These are phyloP conservation scores for Turdus rufiventris DNA, from an alignment of 2,113 vertebrate genomes.

Conservation along the genomic window DNA sequence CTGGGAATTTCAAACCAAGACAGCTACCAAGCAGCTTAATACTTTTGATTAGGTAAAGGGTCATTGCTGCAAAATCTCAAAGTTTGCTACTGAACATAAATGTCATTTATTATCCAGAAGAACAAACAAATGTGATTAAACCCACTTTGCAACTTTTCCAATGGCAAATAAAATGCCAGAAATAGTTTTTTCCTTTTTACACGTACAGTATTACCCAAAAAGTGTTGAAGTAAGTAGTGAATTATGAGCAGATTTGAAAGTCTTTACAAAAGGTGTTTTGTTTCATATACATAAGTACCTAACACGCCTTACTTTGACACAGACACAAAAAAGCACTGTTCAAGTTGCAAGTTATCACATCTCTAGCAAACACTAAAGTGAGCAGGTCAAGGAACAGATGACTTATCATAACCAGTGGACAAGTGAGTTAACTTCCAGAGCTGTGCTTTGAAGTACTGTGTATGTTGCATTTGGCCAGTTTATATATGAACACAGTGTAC, in stretches of 20 bases:
- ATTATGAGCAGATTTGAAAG: not conserved
- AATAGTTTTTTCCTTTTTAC: not conserved
- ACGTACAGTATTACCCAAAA: not conserved
- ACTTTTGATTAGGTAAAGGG: not conserved
- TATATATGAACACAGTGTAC: not conserved
- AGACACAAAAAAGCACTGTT: not conserved
- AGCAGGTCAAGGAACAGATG: not conserved
- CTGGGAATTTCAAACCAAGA: not conserved
- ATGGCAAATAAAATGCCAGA: not conserved
- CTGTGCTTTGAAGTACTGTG: not conserved
- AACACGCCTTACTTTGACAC: not conserved
- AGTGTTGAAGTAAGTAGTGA: not conserved
- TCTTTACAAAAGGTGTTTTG: not conserved
- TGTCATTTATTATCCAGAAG: not conserved
- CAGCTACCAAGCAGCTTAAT: not conserved
- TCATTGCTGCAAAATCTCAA: not conserved
- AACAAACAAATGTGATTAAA: not conserved
- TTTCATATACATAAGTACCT: not conserved
- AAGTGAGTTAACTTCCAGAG: not conserved
- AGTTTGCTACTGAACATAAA: not conserved
- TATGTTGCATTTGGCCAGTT: not conserved
- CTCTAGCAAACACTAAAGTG: not conserved
- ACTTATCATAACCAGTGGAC: not conserved
- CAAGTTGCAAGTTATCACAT: not conserved
- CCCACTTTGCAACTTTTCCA: not conserved